Evolutionary conservation across 2,888 invertebrate genomes (phyloP).

Genomic region (Pecten maximus): DNA sequence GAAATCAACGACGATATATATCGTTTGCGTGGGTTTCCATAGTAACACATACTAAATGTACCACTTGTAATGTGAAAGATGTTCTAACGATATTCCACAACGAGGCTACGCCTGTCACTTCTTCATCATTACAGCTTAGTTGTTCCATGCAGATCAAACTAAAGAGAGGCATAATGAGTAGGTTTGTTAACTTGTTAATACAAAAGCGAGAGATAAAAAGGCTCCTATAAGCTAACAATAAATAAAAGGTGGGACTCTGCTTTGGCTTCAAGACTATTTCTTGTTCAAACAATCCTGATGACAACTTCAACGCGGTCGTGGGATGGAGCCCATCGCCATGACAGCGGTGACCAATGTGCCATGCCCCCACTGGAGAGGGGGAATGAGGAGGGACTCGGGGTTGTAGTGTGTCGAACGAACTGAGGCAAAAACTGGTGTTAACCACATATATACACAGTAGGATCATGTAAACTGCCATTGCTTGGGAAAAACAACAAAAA

Average conservation of each 20-base stretch:
- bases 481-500: neutral
- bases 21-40: constrained; percentile 30
- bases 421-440: constrained; percentile 22
- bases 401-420: constrained; percentile 20
- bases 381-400: neutral
- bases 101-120: neutral
- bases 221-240: constrained; percentile 60
- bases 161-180: constrained; percentile 56
- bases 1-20: neutral
- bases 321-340: neutral
- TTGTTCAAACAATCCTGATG: constrained; percentile 72
- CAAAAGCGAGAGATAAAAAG: constrained; percentile 58
- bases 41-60: constrained; percentile 22
- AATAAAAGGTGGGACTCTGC: constrained; percentile 49
- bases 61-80: neutral
- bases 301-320: constrained; percentile 42
- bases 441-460: neutral
- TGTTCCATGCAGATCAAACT: constrained; percentile 56
- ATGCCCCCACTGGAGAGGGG: constrained; percentile 43
- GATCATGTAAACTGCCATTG: constrained; percentile 32
- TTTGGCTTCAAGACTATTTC: constrained; percentile 70
- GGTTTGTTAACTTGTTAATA: constrained; percentile 59
- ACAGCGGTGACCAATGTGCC: neutral
- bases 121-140: constrained; percentile 25
- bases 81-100: constrained; percentile 4